Evolutionary conservation across 53 echinoderm and acorn worm genomes (phyloP).

Genomic region (Arbacia lixula): DNA sequence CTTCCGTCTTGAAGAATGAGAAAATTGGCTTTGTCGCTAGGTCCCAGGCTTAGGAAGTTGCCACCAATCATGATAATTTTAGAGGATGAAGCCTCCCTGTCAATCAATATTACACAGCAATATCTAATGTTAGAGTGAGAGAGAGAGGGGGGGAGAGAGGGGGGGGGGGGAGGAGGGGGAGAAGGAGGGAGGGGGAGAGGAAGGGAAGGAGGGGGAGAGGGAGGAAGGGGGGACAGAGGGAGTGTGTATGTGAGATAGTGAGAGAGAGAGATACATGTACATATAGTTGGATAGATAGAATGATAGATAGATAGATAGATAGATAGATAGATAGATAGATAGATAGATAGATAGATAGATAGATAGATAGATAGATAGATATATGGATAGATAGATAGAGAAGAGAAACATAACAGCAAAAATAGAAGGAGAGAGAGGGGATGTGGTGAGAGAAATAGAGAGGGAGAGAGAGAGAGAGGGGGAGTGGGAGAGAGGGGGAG

Average conservation of each 20-base stretch:
- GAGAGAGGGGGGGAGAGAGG: neutral
- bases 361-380: too few relatives aligned
- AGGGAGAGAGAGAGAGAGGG: neutral
- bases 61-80: neutral
- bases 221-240: neutral
- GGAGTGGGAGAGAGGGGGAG: neutral
- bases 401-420: too few relatives aligned
- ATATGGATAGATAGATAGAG: too few relatives aligned
- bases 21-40: constrained; percentile 28
- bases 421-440: neutral
- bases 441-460: neutral
- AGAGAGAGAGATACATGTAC: neutral
- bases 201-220: neutral
- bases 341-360: too few relatives aligned
- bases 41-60: neutral
- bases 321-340: neutral
- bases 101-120: too few relatives aligned
- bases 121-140: neutral
- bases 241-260: neutral
- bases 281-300: neutral
- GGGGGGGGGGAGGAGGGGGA: neutral
- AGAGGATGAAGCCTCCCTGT: too few relatives aligned
- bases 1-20: too few relatives aligned
- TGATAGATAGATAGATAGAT: neutral
- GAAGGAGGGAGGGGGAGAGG: neutral